Evolutionary conservation across 2,888 invertebrate genomes (phyloP).

Genomic region (Aplocera efformata): DNA sequence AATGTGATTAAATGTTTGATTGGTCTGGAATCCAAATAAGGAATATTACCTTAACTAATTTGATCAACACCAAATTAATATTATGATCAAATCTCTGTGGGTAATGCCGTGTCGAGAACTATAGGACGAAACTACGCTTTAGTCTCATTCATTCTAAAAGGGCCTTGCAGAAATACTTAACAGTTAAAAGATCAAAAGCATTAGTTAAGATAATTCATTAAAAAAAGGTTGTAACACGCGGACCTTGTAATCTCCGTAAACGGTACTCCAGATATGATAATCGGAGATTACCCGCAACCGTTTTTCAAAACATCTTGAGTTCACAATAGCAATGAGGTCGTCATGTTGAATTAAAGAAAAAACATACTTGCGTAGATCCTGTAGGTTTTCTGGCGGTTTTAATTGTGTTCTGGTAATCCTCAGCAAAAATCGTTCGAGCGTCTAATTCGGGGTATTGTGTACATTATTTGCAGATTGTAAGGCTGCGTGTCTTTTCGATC

Average conservation of each 20-base stretch:
- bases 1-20: slow-evolving; percentile 18
- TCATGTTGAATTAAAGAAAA: slow-evolving; percentile 28
- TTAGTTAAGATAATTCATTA: slow-evolving; percentile 29
- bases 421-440: slow-evolving; percentile 53
- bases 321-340: slow-evolving; percentile 47
- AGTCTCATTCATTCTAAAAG: too few species aligned
- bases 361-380: neutral
- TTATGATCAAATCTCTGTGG: neutral
- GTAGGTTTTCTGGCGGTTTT: slow-evolving; percentile 35
- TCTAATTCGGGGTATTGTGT: slow-evolving; percentile 59
- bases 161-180: neutral
- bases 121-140: too few species aligned
- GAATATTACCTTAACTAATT: slow-evolving; percentile 9
- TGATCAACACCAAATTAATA: slow-evolving; percentile 4
- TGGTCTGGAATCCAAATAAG: slow-evolving; percentile 13
- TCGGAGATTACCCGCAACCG: slow-evolving; percentile 30
- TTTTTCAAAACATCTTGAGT: slow-evolving; percentile 49
- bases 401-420: slow-evolving; percentile 63
- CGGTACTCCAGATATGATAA: slow-evolving; percentile 23
- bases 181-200: slow-evolving; percentile 11
- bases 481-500: slow-evolving; percentile 28
- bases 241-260: slow-evolving; percentile 38
- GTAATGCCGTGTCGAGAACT: neutral
- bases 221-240: slow-evolving; percentile 30
- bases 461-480: slow-evolving; percentile 25